These are phyloP conservation scores for Fulmarus glacialis DNA, from an alignment of 2,113 vertebrate species.

Conservation along the genomic window DNA sequence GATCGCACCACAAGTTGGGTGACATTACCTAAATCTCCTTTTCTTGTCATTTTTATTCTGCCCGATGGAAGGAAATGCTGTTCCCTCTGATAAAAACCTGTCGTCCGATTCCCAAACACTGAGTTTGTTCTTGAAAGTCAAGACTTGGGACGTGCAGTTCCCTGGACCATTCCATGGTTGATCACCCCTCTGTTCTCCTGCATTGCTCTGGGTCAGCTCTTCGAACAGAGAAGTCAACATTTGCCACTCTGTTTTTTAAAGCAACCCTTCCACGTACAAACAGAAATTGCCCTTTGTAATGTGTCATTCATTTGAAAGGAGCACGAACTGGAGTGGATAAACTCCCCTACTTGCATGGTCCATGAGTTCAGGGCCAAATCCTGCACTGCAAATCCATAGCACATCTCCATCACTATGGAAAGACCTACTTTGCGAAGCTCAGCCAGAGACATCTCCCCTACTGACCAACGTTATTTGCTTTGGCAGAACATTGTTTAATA, in stretches of 20 bases:
- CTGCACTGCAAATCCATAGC: background rate
- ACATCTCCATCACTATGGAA: background rate
- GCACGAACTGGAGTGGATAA: background rate
- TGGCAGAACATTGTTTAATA: background rate
- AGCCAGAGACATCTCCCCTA: background rate
- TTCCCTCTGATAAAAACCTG: background rate
- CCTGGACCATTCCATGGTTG: background rate
- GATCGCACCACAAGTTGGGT: too few relatives aligned
- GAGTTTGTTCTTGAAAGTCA: background rate
- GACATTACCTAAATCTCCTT: background rate
- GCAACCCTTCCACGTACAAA: background rate
- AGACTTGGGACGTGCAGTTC: background rate
- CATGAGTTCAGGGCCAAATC: background rate
- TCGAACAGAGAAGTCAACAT: background rate
- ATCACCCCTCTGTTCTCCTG: background rate
- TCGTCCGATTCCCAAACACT: accelerated
- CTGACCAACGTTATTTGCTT: background rate
- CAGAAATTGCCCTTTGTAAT: background rate
- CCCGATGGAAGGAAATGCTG: background rate
- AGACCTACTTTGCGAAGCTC: background rate
- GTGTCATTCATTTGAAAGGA: background rate
- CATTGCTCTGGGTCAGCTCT: background rate
- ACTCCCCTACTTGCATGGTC: background rate
- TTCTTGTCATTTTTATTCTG: background rate
- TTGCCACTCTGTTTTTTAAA: background rate